Evolutionary conservation across 2,888 invertebrate genomes (phyloP).

Genomic region (Gymnocheta viridis): DNA sequence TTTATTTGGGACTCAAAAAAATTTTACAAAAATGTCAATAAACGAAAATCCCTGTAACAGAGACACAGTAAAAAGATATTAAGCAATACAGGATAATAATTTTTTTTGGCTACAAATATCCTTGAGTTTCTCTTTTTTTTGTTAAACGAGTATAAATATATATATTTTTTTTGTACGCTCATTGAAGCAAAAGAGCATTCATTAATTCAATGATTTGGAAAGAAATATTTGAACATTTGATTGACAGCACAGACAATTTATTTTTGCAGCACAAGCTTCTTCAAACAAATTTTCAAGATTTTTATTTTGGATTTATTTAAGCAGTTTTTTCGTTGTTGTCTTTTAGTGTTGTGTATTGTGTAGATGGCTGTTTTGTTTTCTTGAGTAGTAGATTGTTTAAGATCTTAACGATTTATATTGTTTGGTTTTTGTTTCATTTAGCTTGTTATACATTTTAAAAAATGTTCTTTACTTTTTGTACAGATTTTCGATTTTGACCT

Average conservation of each 20-base stretch:
- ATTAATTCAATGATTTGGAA: slow-evolving; percentile 80
- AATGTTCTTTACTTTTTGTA: background rate
- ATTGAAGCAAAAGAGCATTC: slow-evolving; percentile 73
- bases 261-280: slow-evolving; percentile 62
- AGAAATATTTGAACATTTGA: slow-evolving; percentile 81
- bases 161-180: slow-evolving; percentile 48
- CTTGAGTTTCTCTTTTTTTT: slow-evolving; percentile 21
- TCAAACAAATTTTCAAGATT: slow-evolving; percentile 64
- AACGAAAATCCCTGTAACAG: background rate
- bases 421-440: slow-evolving; percentile 59
- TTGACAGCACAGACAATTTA: slow-evolving; percentile 76
- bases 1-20: too few species aligned
- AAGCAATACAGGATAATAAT: background rate
- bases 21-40: too few species aligned
- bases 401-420: slow-evolving; percentile 55
- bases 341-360: slow-evolving; percentile 5
- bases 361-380: slow-evolving; percentile 34
- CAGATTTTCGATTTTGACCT: slow-evolving; percentile 1
- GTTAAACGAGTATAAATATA: background rate
- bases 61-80: background rate
- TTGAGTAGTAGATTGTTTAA: slow-evolving; percentile 53
- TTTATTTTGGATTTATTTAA: slow-evolving; percentile 42
- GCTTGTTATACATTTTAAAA: slow-evolving; percentile 67
- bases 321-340: background rate
- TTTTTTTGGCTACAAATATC: slow-evolving; percentile 21